phyloP scores from a whole-genome alignment of 2,888 invertebrate species.

The Synergus japonicus region DNA sequence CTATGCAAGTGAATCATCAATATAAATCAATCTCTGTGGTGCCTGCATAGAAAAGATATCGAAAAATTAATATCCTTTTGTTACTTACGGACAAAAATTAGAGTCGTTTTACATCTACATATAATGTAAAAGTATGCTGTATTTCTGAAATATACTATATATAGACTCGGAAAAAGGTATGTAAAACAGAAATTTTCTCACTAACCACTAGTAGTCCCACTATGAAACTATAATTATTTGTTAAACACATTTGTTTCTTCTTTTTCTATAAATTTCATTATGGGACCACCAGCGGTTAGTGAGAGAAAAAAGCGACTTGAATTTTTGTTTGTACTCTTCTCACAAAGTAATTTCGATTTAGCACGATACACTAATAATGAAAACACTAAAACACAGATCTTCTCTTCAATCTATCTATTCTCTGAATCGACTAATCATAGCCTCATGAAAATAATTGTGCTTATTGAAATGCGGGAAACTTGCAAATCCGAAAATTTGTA shows the following conservation, averaged over 20 bases:
- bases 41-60: neutral
- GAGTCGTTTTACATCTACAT: neutral
- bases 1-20: neutral
- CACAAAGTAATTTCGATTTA: neutral
- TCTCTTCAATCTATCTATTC: neutral
- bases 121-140: neutral
- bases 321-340: neutral
- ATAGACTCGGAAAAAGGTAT: too few species aligned
- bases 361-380: neutral
- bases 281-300: too few species aligned
- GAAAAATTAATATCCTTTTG: neutral
- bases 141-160: too few species aligned
- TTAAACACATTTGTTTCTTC: too few species aligned
- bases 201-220: too few species aligned
- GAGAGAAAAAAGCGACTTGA: neutral
- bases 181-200: too few species aligned
- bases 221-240: too few species aligned
- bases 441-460: slow-evolving; percentile 6
- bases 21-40: neutral
- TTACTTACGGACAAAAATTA: neutral
- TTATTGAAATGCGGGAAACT: slow-evolving; percentile 6
- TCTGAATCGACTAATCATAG: neutral
- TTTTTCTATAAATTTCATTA: too few species aligned
- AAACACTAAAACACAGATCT: neutral
- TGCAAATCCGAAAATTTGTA: slow-evolving; percentile 11